A percentile compares a stretch with the other conserved stretches of the same genome.
Evolutionary conservation across 2,888 invertebrate genomes (phyloP).

Genomic region (Eupithecia subfuscata): DNA sequence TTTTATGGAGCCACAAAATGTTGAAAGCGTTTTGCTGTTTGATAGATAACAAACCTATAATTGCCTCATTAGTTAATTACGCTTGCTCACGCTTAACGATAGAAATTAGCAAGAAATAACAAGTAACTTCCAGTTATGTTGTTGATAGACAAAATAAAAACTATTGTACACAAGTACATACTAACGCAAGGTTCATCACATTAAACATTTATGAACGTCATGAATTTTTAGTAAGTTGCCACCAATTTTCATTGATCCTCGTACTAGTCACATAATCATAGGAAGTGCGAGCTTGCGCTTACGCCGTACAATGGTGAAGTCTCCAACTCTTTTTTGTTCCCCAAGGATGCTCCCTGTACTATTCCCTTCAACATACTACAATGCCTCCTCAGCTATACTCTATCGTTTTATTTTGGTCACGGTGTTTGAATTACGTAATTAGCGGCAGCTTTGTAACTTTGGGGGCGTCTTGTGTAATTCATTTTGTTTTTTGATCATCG

Average conservation of each 20-base stretch:
- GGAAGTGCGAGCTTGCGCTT: not conserved
- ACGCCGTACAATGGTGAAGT: not conserved
- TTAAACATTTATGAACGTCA: not conserved
- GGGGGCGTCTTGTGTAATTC: conserved; percentile 58
- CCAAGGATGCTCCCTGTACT: conserved; percentile 49
- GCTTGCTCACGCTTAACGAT: conserved; percentile 1
- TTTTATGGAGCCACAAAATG: conserved; percentile 17
- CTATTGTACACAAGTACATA: not conserved
- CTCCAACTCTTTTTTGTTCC: conserved; percentile 34
- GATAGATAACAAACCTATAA: conserved; percentile 15
- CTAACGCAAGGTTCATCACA: not conserved
- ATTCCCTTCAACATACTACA: conserved; percentile 66
- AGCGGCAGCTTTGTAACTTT: conserved; percentile 72
- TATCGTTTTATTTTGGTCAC: conserved; percentile 76
- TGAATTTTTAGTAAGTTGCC: not conserved
- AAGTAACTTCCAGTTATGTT: conserved; percentile 3
- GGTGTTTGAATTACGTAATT: conserved; percentile 81
- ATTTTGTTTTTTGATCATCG: conserved; percentile 42
- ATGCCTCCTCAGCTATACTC: conserved; percentile 56
- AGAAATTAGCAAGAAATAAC: conserved; percentile 24
- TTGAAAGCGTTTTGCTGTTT: conserved; percentile 15
- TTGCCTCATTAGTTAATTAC: conserved; percentile 28
- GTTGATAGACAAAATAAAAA: not conserved
- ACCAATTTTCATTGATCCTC: not conserved
- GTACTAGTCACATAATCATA: not conserved